Conservation (phyloP, 2,113 vertebrate genomes). For the Ochotona princeps region DNA sequence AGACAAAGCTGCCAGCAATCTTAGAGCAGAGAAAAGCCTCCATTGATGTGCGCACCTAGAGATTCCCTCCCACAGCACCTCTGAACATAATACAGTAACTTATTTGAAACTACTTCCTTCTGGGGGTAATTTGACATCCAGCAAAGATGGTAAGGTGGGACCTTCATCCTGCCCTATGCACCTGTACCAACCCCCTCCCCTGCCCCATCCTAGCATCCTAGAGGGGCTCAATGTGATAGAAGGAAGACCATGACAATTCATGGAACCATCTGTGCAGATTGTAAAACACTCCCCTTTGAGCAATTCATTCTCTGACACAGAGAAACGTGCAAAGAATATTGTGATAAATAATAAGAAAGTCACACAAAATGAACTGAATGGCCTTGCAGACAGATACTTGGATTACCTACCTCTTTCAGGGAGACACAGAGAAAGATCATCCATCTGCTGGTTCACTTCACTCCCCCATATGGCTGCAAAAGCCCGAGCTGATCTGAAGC, state of each 20-base stretch:
- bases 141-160: neutral
- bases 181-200: no score
- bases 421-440: neutral
- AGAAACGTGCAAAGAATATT: constrained; percentile 2
- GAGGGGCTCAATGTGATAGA: neutral
- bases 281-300: neutral
- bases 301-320: constrained; percentile 13
- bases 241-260: neutral
- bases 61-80: neutral
- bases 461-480: no score
- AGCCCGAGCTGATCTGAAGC: no score
- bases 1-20: neutral
- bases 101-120: neutral
- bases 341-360: constrained; percentile 12
- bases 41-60: neutral
- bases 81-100: neutral
- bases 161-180: no score
- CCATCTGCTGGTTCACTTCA: no score
- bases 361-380: neutral
- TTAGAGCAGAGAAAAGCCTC: neutral
- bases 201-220: neutral
- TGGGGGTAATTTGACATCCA: neutral
- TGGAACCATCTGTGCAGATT: neutral
- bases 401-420: neutral
- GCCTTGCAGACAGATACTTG: neutral